phyloP scores from a whole-genome alignment of 2,113 vertebrate species.

The Echinops telfairi region DNA sequence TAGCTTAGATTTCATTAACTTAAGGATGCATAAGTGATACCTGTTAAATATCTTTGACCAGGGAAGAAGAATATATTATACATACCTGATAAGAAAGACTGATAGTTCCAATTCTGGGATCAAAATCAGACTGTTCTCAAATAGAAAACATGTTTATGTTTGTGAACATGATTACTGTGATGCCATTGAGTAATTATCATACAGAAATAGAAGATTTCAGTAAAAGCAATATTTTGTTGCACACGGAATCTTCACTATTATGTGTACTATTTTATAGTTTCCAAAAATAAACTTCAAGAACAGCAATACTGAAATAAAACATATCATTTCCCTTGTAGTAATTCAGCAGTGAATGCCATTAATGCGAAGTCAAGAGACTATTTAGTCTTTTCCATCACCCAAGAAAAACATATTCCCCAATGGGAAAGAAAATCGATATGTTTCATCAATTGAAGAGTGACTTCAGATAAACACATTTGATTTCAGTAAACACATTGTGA shows the following conservation, averaged over 20 bases:
- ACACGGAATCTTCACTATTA: background rate
- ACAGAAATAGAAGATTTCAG: background rate
- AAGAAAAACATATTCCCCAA: background rate
- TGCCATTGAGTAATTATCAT: too few species aligned
- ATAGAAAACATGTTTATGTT: background rate
- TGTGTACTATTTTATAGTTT: background rate
- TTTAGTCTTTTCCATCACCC: background rate
- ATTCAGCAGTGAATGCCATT: background rate
- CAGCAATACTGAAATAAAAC: background rate
- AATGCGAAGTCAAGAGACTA: background rate
- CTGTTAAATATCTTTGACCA: constrained; percentile 18
- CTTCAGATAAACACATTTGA: background rate
- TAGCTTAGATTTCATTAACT: constrained; percentile 28
- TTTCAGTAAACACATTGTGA: background rate
- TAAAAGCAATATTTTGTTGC: background rate
- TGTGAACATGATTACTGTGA: background rate
- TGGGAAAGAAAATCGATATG: background rate
- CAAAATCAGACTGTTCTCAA: background rate
- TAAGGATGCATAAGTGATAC: background rate
- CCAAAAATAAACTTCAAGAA: background rate
- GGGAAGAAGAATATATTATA: constrained; percentile 9
- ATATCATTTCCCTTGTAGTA: background rate
- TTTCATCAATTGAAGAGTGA: background rate
- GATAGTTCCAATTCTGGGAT: background rate
- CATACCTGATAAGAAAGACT: background rate